phyloP scores from a whole-genome alignment of 1,140 invertebrate genomes.

The Nebria ingens region DNA sequence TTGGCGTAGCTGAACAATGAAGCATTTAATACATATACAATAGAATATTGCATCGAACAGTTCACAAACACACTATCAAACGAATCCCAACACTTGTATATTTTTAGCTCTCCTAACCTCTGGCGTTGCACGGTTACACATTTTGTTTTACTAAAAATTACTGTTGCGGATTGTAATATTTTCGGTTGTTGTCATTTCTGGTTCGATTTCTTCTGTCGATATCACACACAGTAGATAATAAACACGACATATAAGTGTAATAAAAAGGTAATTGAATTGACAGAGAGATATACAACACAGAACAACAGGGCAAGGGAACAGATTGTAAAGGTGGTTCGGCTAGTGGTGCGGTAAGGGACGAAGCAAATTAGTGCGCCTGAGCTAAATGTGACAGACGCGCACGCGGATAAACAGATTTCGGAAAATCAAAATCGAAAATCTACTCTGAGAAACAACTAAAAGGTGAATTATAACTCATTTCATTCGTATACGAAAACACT shows the following conservation, averaged over 20 bases:
- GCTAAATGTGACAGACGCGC: conserved; percentile 1
- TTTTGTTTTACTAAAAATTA: background rate
- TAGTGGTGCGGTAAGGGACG: background rate
- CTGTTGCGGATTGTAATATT: too few relatives aligned
- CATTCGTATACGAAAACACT: too few relatives aligned
- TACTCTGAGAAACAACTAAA: too few relatives aligned
- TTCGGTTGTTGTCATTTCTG: too few relatives aligned
- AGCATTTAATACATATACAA: background rate
- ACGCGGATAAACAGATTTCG: background rate
- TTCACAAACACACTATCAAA: background rate
- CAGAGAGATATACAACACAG: conserved; percentile 3
- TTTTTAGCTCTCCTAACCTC: background rate
- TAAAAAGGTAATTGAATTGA: conserved; percentile 9
- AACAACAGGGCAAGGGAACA: background rate
- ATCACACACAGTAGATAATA: background rate
- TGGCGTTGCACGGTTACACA: background rate
- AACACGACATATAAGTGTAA: background rate
- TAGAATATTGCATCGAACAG: background rate
- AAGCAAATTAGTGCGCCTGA: conserved; percentile 2
- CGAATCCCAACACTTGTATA: background rate
- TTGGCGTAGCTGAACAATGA: background rate
- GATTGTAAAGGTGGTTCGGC: background rate
- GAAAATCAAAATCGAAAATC: too few relatives aligned
- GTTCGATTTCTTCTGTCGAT: too few relatives aligned
- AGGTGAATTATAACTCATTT: too few relatives aligned